A percentile compares a stretch with the other conserved stretches of the same genome.
Conservation (phyloP, 2,797 vertebrate genomes). For the Lepus oiostolus region DNA sequence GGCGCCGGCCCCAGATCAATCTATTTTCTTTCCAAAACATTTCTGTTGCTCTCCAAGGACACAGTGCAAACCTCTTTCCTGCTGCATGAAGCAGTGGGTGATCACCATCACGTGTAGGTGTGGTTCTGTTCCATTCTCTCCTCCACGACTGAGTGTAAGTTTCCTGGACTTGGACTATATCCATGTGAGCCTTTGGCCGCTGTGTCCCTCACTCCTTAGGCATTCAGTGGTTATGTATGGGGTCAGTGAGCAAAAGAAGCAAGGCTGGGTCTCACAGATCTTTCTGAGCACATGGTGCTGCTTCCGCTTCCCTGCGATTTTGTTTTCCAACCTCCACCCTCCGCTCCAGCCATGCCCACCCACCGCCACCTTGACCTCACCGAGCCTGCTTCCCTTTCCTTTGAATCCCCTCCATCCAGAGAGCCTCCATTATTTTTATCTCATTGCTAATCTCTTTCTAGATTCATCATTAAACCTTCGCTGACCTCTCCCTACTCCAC, state of each 20-base stretch:
- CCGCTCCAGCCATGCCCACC: rapidly evolving
- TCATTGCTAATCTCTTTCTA: neutral
- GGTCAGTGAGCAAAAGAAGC: neutral
- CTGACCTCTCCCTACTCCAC: neutral
- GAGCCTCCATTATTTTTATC: no score
- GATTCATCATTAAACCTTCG: neutral
- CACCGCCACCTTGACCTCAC: neutral
- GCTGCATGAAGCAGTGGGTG: rapidly evolving
- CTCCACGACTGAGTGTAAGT: rapidly evolving
- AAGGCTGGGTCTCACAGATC: neutral
- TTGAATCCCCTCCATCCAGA: neutral
- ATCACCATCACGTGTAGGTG: rapidly evolving
- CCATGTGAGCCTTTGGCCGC: rapidly evolving
- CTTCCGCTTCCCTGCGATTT: no score
- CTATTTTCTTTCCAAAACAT: neutral
- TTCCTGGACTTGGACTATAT: neutral
- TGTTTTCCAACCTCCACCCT: rapidly evolving
- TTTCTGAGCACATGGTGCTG: neutral
- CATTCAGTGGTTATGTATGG: no score
- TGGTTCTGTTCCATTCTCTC: no score
- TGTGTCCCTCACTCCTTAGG: no score
- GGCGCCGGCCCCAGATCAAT: neutral
- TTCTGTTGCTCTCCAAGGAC: neutral
- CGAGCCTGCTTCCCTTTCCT: neutral
- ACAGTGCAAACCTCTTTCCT: neutral